A percentile compares a stretch with the other conserved stretches of the same genome.
phyloP scores from a whole-genome alignment of 2,113 vertebrate species.

The Marcusenius ussheri region DNA sequence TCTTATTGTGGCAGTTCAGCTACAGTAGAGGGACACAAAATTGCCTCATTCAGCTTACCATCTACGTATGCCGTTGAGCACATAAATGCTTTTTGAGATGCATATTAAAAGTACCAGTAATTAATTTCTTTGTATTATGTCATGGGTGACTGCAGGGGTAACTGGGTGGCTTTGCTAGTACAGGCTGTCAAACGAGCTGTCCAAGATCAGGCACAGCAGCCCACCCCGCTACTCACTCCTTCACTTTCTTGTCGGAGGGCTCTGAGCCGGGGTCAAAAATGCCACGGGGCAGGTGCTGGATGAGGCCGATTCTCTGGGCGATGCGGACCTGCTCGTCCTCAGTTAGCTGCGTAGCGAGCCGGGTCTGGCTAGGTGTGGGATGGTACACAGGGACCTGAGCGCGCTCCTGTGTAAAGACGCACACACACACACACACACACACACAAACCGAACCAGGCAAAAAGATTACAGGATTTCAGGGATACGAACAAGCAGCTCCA shows the following conservation, averaged over 20 bases:
- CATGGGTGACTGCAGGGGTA: background rate
- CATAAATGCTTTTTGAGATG: background rate
- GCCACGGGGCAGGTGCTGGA: constrained; percentile 62
- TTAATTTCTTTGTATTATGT: background rate
- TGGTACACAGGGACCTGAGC: constrained; percentile 52
- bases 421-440: background rate
- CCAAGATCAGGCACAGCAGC: background rate
- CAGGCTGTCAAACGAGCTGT: background rate
- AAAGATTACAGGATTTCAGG: background rate
- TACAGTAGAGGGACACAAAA: background rate
- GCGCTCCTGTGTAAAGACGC: constrained; percentile 42
- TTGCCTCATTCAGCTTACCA: background rate
- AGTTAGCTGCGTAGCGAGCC: constrained; percentile 57
- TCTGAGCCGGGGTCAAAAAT: constrained; percentile 50
- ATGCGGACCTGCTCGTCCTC: constrained; percentile 63
- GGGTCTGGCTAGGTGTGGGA: constrained; percentile 19
- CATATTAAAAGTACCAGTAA: background rate
- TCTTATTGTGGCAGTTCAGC: background rate
- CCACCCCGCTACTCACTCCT: constrained; percentile 49
- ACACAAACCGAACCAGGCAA: background rate
- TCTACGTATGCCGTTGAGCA: background rate
- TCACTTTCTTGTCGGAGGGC: constrained; percentile 55
- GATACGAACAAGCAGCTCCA: background rate
- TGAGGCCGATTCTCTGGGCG: constrained; percentile 61
- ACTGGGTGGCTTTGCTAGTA: background rate